Evolutionary conservation across 2,113 vertebrate genomes (phyloP).

Genomic region (Abramis brama): DNA sequence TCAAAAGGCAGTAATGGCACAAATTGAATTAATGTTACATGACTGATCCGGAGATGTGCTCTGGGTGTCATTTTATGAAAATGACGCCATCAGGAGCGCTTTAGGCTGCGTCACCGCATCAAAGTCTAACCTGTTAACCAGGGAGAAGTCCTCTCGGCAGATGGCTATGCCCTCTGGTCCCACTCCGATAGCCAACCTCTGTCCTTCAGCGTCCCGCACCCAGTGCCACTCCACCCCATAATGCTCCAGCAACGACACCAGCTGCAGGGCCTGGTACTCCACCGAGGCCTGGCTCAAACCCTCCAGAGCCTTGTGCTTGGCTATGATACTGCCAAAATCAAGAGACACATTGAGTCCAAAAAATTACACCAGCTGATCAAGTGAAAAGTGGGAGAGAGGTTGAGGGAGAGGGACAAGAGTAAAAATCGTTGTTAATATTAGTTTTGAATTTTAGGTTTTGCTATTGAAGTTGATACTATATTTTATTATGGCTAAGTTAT

Average conservation of each 20-base stretch:
- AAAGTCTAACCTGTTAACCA: conserved; percentile 85
- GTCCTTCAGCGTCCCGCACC: conserved; percentile 86
- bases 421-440: too few relatives aligned
- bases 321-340: conserved; percentile 78
- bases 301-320: conserved; percentile 89
- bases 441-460: too few relatives aligned
- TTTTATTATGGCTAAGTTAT: not conserved
- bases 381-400: not conserved
- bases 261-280: conserved; percentile 94
- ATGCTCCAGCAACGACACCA: conserved; percentile 88
- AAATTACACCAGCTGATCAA: not conserved
- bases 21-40: not conserved
- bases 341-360: not conserved
- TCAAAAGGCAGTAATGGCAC: not conserved
- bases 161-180: conserved; percentile 93
- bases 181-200: conserved; percentile 89
- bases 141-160: conserved; percentile 91
- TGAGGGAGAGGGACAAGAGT: not conserved
- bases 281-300: conserved; percentile 85
- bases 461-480: not conserved
- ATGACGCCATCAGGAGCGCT: not conserved
- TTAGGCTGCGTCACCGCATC: too few relatives aligned
- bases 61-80: not conserved
- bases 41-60: not conserved
- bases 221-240: conserved; percentile 98